Evolutionary conservation across 2,113 vertebrate species (phyloP).

Genomic region (Leucopsar rothschildi): DNA sequence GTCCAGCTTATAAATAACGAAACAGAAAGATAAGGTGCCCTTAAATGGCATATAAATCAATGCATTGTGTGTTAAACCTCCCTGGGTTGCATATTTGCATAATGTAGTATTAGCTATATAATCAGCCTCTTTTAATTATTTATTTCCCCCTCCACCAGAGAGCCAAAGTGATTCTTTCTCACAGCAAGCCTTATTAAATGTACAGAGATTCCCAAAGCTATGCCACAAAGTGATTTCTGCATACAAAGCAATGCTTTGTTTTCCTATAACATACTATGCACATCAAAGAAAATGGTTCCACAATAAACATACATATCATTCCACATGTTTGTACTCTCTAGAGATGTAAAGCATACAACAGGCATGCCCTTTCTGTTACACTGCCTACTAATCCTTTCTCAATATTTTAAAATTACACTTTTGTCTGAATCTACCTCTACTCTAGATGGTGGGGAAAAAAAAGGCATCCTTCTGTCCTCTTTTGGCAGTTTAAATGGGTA

Average conservation of each 20-base stretch:
- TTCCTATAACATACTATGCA: background rate
- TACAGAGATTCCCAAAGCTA: background rate
- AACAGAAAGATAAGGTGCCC: background rate
- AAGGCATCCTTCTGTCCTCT: background rate
- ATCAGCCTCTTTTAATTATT: slow-evolving; percentile 31
- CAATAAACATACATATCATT: background rate
- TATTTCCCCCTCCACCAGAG: background rate
- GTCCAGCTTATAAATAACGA: background rate
- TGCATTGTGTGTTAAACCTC: background rate
- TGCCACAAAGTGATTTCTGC: background rate
- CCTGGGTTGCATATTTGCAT: slow-evolving; percentile 12
- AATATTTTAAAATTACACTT: background rate
- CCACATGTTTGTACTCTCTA: background rate
- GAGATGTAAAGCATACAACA: background rate
- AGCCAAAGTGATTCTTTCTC: background rate
- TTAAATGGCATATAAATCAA: slow-evolving; percentile 15
- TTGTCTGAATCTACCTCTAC: background rate
- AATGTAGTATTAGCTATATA: slow-evolving; percentile 16
- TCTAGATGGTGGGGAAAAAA: background rate
- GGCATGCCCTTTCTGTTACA: background rate
- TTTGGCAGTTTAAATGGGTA: background rate
- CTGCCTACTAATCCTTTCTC: background rate
- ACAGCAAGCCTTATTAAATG: background rate
- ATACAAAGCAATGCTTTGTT: background rate
- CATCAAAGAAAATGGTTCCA: background rate